These are phyloP conservation scores for Ceratoteleas bidentatus DNA, from an alignment of 1,140 invertebrate species.

Conservation along the genomic window DNA sequence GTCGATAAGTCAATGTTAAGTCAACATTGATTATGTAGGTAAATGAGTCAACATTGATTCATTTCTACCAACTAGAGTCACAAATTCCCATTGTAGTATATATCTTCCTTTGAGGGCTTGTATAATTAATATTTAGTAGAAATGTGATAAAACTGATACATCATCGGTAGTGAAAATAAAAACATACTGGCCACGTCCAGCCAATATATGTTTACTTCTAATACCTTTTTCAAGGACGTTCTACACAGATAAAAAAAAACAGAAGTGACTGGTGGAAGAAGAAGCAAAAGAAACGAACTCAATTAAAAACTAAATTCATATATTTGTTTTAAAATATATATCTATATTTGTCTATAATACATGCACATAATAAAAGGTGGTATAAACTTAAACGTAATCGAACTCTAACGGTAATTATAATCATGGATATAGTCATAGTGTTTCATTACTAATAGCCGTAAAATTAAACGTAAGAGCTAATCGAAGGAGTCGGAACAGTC, in stretches of 20 bases:
- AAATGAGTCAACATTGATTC: too few species aligned
- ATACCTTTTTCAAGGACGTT: neutral
- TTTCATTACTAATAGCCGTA: slow-evolving; percentile 62
- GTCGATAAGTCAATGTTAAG: too few species aligned
- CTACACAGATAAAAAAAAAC: neutral
- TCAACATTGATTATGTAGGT: too few species aligned
- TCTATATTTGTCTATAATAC: slow-evolving; percentile 57
- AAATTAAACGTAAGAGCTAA: slow-evolving; percentile 62
- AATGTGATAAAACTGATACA: too few species aligned
- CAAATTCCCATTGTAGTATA: too few species aligned
- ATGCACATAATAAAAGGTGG: slow-evolving; percentile 66
- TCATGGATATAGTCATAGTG: slow-evolving; percentile 58
- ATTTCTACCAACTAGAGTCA: too few species aligned
- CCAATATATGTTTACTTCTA: too few species aligned
- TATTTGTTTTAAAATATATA: slow-evolving; percentile 46
- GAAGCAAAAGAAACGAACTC: too few species aligned
- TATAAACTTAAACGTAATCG: slow-evolving; percentile 65
- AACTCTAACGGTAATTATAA: slow-evolving; percentile 64
- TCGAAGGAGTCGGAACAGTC: slow-evolving; percentile 43
- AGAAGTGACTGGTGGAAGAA: slow-evolving; percentile 1
- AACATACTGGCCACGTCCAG: too few species aligned
- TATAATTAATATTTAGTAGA: too few species aligned
- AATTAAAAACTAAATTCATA: slow-evolving; percentile 59
- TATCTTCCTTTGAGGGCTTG: too few species aligned
- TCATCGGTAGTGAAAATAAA: too few species aligned